Base-by-base conservation (phyloP, 1,140 invertebrate genomes). In the Lepidostoma basale region DNA sequence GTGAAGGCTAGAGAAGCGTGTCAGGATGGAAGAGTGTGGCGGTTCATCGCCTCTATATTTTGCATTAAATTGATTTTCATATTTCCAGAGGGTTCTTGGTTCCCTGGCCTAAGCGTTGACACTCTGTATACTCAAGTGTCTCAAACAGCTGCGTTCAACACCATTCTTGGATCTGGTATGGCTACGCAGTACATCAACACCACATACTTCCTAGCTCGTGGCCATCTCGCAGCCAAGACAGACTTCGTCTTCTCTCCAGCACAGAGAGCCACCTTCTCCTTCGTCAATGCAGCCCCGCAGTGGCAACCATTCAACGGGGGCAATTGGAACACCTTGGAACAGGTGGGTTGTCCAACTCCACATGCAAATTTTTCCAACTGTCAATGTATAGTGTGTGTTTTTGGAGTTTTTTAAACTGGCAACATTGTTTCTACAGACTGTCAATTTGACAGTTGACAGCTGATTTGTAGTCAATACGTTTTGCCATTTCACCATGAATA, bases 221-320 rank as follows among this genome's bases (percentile, higher is more conserved):
- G 89, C 20, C 90, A 91, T 72, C 77, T 90, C n/a, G 80, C 85
- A 0, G 88, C 89, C 23, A 89, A 89, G 74, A 85, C 82, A 28
- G 89, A 91, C 74, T 87, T 86, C 47, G 78, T 89, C 1, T 88
- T 84, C 68, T 87, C 83, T 0, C 77, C 83, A 10, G 85, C 87
- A 52, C 88, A 91, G 74, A 81, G 85, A 0, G 79, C 86, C n/a
- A 88, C 88, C 2, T 90, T 88, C 76, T 85, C 85, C 71, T 90
- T 86, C 74, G 83, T 88, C 8, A 90, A 90, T 74, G 83, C 80
- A 3, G 86, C 84, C 3, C 87, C 88, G 1, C 88, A 88, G 64
- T 90, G 88, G 88, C 86, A 89, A 65, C 82, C 79, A 3, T 86
- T 89, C 67, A 89, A 89, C 69, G 85, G 80, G 49, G 86, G 85